A percentile compares a stretch with the other conserved stretches of the same genome.
Evolutionary conservation across 2,113 vertebrate genomes (phyloP).

Genomic region (Thinocorus orbignyianus): DNA sequence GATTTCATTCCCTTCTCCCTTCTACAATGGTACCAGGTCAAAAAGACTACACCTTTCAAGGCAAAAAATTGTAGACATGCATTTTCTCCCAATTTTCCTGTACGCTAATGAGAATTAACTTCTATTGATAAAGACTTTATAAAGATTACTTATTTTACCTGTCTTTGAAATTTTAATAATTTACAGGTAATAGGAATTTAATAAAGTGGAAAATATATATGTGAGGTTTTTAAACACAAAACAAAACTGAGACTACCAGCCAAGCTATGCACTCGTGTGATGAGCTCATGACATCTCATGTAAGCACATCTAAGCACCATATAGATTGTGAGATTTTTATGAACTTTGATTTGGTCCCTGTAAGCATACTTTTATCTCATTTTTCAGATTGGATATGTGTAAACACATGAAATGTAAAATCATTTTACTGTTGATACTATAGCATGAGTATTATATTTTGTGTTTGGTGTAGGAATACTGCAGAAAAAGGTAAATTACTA

Average conservation of each 20-base stretch:
- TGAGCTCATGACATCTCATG: not conserved
- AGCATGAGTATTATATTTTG: not conserved
- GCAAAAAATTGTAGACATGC: not conserved
- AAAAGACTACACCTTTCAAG: not conserved
- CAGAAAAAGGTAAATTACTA: not conserved
- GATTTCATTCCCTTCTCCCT: not conserved
- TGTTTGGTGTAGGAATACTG: not conserved
- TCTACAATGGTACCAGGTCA: not conserved
- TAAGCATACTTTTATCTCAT: not conserved
- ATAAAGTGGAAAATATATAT: not conserved
- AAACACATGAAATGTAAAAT: not conserved
- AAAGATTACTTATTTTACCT: not conserved
- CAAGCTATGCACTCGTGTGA: not conserved
- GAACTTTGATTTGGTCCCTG: not conserved
- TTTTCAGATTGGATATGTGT: not conserved
- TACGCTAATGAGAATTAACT: not conserved
- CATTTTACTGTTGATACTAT: not conserved
- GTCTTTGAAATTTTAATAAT: not conserved
- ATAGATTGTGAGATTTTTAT: not conserved
- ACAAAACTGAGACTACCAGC: not conserved
- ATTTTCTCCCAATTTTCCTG: not conserved
- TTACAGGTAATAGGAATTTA: not conserved
- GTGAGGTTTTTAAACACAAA: not conserved
- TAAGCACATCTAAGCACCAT: not conserved
- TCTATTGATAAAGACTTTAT: not conserved